Base-by-base conservation (phyloP, 2,888 invertebrate species). In the Hybos culiciformis region DNA sequence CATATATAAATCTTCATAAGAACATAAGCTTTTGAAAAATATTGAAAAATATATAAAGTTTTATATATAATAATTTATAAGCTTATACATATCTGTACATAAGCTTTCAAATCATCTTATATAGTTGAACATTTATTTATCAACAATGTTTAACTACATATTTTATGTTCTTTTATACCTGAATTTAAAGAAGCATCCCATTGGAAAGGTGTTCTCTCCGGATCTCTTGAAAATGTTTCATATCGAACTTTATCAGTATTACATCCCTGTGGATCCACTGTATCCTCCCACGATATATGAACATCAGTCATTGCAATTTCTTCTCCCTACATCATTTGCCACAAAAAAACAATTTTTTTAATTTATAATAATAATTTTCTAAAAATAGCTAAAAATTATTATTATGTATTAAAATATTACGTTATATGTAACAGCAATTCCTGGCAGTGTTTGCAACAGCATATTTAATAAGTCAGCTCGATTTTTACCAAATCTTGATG, bases 251-350 rank as follows among this genome's bases (percentile, higher is more conserved):
- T 54, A n/a, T 61, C 71, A 14, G 70, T 69, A 44, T 70, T 70
- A 50, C 71, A 72, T 4, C 71, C 77, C 50, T 69, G 68, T 1
- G 77, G 76, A 50, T 78, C 78, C 8, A 70, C 66, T 0, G 74
- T 75, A 14, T 76, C 70, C 55, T 75, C 72, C 73, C 73, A 75
- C 43, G 72, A 69, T 9, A 77, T 59, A 38, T 56, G 68, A 4
- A 71, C 72, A 51, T 82, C 73, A 8, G 69, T 65, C 80, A 83
- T 80, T 1, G 78, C 83, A 33, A 84, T 73, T 66, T 84, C 83
- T 57, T 84, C 83, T 31, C 84, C 85, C 69, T 82, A 14, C 3
- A 32, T n/a, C 24, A 14, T 5, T n/a, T n/a, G 12, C 5, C 14
- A 32, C 3, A 69, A 40, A 41, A 33, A 7, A 21, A 41, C 32